Evolutionary conservation across 2,888 invertebrate species (phyloP), one percentile per base, ranked within the genome.

Genomic region (Diadromus collaris): DNA sequence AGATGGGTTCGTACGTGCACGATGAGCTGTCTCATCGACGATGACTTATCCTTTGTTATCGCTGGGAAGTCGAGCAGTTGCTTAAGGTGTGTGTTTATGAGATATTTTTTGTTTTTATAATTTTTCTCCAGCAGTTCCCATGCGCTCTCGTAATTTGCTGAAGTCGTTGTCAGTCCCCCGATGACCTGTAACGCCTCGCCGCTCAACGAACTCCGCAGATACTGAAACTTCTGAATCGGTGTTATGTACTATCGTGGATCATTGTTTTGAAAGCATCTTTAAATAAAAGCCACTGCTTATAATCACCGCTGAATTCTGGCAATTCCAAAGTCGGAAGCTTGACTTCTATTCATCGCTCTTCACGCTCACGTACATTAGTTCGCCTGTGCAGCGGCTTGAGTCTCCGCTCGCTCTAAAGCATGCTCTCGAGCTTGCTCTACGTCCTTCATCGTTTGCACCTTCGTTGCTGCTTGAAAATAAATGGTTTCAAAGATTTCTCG

Each of bases 231-330:
- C 19, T 73, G 72, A 48, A 80, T 78, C 9, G 71, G 2, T 34
- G 75, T 71, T 13, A 80, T 34, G 46, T 21, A 29, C 51, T 64
- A 0, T 72, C 48, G 44, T 78, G 72, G 7, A 76, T 81, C 67
- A 73, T 73, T 1, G 70, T 41, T 41, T 76, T 70, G 41, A 76
- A 78, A 3, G 76, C 69, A 16, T 78, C 56, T 58, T 81, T 76
- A 19, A 81, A 81, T 6, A 76, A n/a, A 16, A 78, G 58, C 81
- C 81, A 78, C 16, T 72, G 29, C 21, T 72, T 7, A 29, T 75
- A 78, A n/a, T 80, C 80, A 29, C 80, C 80, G 5, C 34, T 54
- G 32, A 78, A 78, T 72, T 75, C 60, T 6, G 78, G 71, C 38
- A 80, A 51, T 41, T 78, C n/a, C 10, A 75, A 38, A 4, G 38